These are phyloP conservation scores for Sitophilus oryzae DNA, from an alignment of 1,140 invertebrate genomes.

Conservation along the genomic window DNA sequence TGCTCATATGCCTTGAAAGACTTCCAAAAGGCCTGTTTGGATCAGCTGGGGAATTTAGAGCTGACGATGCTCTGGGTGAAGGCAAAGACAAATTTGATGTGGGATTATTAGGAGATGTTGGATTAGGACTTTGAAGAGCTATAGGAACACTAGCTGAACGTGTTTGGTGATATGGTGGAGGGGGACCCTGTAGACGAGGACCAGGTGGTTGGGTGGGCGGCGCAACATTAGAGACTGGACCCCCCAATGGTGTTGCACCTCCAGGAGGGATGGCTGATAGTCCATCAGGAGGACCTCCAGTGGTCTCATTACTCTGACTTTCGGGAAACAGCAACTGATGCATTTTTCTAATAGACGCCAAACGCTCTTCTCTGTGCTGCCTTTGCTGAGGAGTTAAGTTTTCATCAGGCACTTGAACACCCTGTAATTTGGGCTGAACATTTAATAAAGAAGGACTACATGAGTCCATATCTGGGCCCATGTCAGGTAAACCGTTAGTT, in stretches of 20 bases:
- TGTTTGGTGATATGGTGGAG: slow-evolving; percentile 77
- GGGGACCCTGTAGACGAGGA: slow-evolving; percentile 70
- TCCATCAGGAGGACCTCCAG: slow-evolving; percentile 20
- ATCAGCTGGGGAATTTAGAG: slow-evolving; percentile 64
- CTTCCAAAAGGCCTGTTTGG: slow-evolving; percentile 46
- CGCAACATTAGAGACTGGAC: slow-evolving; percentile 12
- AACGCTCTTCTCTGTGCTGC: slow-evolving; percentile 85
- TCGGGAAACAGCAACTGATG: slow-evolving; percentile 87
- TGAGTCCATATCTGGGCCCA: slow-evolving; percentile 41
- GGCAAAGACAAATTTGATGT: slow-evolving; percentile 65
- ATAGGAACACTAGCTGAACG: slow-evolving; percentile 79
- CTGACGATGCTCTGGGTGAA: slow-evolving; percentile 62
- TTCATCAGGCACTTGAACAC: slow-evolving; percentile 91
- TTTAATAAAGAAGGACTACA: slow-evolving; percentile 50
- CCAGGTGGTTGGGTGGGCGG: slow-evolving; percentile 46
- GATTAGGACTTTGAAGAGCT: slow-evolving; percentile 65
- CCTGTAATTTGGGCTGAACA: slow-evolving; percentile 58
- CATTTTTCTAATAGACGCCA: slow-evolving; percentile 88
- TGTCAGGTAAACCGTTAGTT: slow-evolving; percentile 42
- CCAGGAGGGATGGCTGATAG: slow-evolving; percentile 39
- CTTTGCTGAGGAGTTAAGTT: slow-evolving; percentile 94
- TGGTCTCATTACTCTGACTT: slow-evolving; percentile 47
- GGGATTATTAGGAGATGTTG: slow-evolving; percentile 63
- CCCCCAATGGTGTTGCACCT: slow-evolving; percentile 9
- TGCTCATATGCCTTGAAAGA: slow-evolving; percentile 47